Evolutionary conservation across 1,140 invertebrate genomes (phyloP).

Genomic region (Conus betulinus): DNA sequence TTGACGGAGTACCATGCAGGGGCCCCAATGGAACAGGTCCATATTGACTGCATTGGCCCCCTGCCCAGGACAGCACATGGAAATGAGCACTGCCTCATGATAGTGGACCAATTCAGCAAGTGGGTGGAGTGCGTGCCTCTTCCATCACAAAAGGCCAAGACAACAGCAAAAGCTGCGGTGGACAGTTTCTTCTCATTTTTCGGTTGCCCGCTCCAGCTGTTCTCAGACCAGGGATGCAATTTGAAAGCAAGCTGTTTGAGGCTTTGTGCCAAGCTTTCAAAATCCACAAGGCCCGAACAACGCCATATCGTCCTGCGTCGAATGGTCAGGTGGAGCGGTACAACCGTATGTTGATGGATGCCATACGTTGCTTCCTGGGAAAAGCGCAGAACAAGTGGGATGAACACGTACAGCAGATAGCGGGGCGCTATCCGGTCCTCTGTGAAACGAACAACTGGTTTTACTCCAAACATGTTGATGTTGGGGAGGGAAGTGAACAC

Average conservation of each 20-base stretch:
- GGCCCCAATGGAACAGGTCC: not conserved
- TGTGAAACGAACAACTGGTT: conserved; percentile 35
- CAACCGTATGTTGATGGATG: conserved; percentile 35
- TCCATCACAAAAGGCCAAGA: not conserved
- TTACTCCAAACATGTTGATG: conserved; percentile 46
- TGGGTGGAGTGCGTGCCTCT: conserved; percentile 19
- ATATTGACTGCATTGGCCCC: not conserved
- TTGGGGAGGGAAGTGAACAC: conserved; percentile 33
- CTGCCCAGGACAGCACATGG: not conserved
- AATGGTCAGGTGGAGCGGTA: conserved; percentile 53
- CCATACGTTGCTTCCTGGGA: conserved; percentile 38
- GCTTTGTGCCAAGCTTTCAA: conserved; percentile 32
- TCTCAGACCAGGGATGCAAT: conserved; percentile 27
- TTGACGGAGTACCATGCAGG: not conserved
- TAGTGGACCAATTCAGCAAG: conserved; percentile 20
- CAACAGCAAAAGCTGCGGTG: not conserved
- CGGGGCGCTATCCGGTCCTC: conserved; percentile 30
- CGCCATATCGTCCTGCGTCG: conserved; percentile 44
- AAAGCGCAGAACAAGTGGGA: conserved; percentile 41
- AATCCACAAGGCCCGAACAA: conserved; percentile 45
- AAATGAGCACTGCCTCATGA: not conserved
- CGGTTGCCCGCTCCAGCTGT: not conserved
- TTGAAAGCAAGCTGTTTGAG: conserved; percentile 42
- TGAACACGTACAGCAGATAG: conserved; percentile 31
- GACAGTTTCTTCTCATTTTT: not conserved